Percentiles rank a stretch among this genome's conserved stretches.
phyloP scores from a whole-genome alignment of 2,797 vertebrate species.

The Poeciliopsis gracilis region DNA sequence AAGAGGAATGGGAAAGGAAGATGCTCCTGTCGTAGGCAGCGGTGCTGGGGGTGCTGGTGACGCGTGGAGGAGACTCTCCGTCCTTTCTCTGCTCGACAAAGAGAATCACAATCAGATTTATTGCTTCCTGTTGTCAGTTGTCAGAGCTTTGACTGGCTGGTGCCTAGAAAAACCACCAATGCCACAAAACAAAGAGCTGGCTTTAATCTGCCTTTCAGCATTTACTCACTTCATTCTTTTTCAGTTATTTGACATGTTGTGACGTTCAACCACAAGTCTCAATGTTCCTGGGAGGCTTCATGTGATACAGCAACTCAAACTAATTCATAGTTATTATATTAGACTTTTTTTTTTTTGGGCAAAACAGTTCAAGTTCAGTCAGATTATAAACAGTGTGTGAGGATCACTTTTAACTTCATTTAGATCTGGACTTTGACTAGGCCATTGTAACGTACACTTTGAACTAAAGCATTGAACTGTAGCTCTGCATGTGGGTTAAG shows the following conservation, averaged over 20 bases:
- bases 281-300: neutral
- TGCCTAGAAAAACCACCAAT: neutral
- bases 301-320: neutral
- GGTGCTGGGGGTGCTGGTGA: conserved; percentile 87
- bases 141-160: neutral
- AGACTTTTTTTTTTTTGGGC: neutral
- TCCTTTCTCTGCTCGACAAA: conserved; percentile 84
- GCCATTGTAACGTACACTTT: neutral
- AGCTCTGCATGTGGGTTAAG: neutral
- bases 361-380: neutral
- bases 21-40: conserved; percentile 85
- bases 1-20: conserved; percentile 78
- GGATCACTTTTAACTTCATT: neutral
- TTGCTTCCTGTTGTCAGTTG: neutral
- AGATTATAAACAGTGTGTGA: neutral
- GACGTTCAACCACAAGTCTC: neutral
- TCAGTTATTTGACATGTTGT: neutral
- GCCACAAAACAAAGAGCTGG: neutral
- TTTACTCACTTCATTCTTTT: neutral
- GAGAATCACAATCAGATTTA: conserved; percentile 5
- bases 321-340: neutral
- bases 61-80: conserved; percentile 82
- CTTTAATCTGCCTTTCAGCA: neutral
- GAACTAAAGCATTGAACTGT: neutral
- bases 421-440: neutral